These are phyloP conservation scores for Phalacrocorax carbo DNA, from an alignment of 2,113 vertebrate genomes.

Conservation along the genomic window DNA sequence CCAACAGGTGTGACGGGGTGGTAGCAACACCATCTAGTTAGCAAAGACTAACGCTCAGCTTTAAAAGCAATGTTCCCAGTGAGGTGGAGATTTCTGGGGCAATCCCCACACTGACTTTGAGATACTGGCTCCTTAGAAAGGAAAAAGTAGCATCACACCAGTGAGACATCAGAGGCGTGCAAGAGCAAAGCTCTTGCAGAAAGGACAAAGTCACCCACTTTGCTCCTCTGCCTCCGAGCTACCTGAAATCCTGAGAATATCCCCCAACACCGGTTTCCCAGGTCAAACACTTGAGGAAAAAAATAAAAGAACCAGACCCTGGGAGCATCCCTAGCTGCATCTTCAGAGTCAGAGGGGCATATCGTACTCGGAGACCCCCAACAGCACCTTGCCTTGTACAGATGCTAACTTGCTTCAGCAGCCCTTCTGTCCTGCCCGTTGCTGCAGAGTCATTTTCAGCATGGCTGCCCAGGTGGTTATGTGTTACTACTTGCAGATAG, in stretches of 20 bases:
- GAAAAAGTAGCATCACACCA: background rate
- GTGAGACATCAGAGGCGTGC: rapidly evolving
- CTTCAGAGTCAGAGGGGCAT: background rate
- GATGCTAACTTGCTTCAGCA: background rate
- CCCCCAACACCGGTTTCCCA: background rate
- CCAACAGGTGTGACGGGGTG: background rate
- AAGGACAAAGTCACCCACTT: background rate
- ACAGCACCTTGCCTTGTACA: background rate
- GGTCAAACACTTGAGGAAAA: background rate
- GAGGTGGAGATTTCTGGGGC: background rate
- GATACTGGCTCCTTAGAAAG: background rate
- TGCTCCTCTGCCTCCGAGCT: background rate
- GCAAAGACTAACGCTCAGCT: background rate
- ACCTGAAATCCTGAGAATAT: background rate
- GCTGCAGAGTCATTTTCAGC: background rate
- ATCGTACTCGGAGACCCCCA: background rate
- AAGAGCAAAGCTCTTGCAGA: background rate
- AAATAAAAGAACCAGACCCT: background rate
- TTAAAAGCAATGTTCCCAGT: background rate
- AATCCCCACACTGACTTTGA: background rate
- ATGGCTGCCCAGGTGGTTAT: background rate
- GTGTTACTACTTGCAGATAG: background rate
- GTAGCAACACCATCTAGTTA: background rate
- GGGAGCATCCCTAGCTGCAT: background rate
- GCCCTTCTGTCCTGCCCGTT: background rate